Evolutionary conservation across 1,140 invertebrate genomes (phyloP), one percentile per base, ranked within the genome.

Genomic region (Lepidostoma basale): DNA sequence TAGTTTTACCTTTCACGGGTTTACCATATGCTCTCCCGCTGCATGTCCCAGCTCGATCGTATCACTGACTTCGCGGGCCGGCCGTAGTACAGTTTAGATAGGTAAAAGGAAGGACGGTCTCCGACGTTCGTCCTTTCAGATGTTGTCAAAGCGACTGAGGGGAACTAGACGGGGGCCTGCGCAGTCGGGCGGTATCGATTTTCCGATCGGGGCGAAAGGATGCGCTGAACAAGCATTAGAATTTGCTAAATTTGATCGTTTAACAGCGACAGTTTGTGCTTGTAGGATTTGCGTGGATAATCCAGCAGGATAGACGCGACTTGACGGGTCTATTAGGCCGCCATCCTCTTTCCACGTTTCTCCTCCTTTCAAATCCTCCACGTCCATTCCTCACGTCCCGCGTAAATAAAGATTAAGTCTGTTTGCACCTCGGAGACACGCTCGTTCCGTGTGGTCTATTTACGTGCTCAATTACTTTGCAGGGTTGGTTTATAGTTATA

Each of bases 111-210:
- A 44, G 45, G 30, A 42, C 39, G 4, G 40, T 10, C 28, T 28
- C 59, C 30, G 67, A 68, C 58, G 42, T 58, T 60, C 40, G 58
- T 25, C 42, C 40, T 56, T 54, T 65, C 69, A 71, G 69, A 64
- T 71, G 69, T 71, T 71, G 59, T 59, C 64, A 59, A 67, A 39
- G 49, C 59, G 65, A 71, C 69, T 71, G 69, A 67, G 52, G 16
- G 5, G 62, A 39, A 28, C 28, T 16, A 20, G 20, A 40, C 16
- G 3, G 20, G 60, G 64, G 54, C 69, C 45, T 71, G 69, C 69
- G 69, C 69, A 58, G 12, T 64, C 12, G 40, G 14, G 14, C n/a
- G 18, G 40, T 54, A 71, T 71, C 65, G 69, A 71, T 71, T 71
- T 71, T 71, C 49, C 59, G 23, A 45, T 42, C 36, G 3, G 9